Evolutionary conservation across 2,113 vertebrate genomes (phyloP).

Genomic region (Acrocephalus arundinaceus): DNA sequence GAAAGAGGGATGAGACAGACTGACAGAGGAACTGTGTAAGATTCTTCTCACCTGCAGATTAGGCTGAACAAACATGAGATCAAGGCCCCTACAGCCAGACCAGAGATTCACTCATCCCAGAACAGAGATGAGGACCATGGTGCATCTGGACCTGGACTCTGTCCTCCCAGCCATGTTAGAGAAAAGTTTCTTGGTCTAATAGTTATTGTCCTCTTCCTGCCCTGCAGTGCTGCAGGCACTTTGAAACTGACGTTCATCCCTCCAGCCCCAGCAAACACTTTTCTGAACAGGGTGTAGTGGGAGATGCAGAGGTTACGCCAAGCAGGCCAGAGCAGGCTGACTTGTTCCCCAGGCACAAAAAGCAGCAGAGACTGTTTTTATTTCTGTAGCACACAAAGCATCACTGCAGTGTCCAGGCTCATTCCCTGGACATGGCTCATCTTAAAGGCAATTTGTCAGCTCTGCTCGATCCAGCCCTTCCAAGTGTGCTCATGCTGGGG

Average conservation of each 20-base stretch:
- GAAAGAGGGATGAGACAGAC: background rate
- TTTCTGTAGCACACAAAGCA: background rate
- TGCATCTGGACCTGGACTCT: background rate
- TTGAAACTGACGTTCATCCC: background rate
- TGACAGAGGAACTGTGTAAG: background rate
- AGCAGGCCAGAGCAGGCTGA: background rate
- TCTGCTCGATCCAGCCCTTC: background rate
- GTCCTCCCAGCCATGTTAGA: background rate
- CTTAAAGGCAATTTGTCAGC: background rate
- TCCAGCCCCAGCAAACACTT: background rate
- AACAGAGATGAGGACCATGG: background rate
- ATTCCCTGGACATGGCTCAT: background rate
- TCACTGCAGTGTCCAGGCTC: fast-evolving
- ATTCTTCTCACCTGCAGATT: background rate
- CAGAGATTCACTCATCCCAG: background rate
- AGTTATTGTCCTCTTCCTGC: background rate
- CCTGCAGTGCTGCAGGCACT: background rate
- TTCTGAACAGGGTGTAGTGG: background rate
- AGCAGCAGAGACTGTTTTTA: background rate
- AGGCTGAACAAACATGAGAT: background rate
- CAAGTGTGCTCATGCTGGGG: background rate
- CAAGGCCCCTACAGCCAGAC: background rate
- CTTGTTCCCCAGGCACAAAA: background rate
- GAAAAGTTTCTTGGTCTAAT: background rate
- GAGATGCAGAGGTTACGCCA: background rate